Conservation (phyloP, 2,797 vertebrate species). For the Hyperoplus immaculatus region DNA sequence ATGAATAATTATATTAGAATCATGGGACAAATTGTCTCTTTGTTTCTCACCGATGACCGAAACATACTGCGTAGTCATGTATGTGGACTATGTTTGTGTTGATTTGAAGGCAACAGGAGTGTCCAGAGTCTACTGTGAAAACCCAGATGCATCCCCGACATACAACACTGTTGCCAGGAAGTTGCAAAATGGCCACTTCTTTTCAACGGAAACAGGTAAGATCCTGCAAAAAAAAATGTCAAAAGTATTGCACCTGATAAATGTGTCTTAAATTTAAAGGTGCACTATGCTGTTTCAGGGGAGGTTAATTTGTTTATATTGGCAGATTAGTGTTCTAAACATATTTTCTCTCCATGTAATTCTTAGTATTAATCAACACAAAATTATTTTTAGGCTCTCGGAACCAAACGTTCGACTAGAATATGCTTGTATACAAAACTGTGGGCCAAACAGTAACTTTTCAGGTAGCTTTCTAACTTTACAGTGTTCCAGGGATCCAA, state of each 20-base stretch:
- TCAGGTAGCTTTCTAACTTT: too few relatives aligned
- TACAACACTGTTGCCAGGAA: constrained; percentile 24
- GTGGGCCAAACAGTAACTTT: too few relatives aligned
- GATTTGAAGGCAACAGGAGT: constrained; percentile 42
- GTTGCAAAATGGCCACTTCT: constrained; percentile 25
- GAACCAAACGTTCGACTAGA: too few relatives aligned
- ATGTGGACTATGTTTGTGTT: constrained; percentile 19
- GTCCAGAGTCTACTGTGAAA: constrained; percentile 26
- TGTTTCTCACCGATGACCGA: not conserved
- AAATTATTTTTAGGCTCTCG: too few relatives aligned
- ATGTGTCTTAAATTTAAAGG: not conserved
- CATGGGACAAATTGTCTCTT: not conserved
- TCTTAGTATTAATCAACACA: too few relatives aligned
- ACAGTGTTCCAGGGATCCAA: too few relatives aligned
- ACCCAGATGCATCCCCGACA: not conserved
- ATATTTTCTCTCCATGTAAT: too few relatives aligned
- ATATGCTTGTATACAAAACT: too few relatives aligned
- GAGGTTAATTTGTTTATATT: too few relatives aligned
- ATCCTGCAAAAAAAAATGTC: not conserved
- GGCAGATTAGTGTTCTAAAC: too few relatives aligned
- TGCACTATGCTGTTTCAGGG: too few relatives aligned
- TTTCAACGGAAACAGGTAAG: constrained; percentile 57
- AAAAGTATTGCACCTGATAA: not conserved
- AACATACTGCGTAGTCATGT: not conserved
- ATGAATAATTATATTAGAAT: not conserved